phyloP scores from a whole-genome alignment of 1,140 invertebrate genomes.

The Andrena cerasifolii region DNA sequence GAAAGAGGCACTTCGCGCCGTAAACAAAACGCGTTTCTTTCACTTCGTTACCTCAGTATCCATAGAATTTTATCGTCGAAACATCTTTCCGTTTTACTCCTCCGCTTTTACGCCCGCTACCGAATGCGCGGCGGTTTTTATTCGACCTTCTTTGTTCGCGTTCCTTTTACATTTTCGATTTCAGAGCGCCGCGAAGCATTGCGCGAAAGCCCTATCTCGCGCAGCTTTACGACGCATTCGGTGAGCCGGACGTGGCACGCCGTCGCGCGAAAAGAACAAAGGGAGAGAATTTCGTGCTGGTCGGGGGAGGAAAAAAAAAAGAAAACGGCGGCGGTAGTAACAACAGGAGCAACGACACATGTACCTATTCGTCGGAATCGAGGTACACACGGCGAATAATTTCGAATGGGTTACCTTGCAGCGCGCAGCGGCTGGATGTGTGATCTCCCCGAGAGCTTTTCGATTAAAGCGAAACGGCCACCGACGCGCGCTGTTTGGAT shows the following conservation, averaged over 20 bases:
- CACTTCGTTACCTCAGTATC: slow-evolving; percentile 13
- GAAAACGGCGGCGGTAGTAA: not conserved
- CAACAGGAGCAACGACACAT: too few relatives aligned
- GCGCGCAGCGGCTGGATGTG: not conserved
- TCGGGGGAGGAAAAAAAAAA: not conserved
- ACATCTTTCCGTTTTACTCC: not conserved
- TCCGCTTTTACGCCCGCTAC: not conserved
- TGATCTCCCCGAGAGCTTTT: slow-evolving; percentile 1
- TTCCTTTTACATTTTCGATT: slow-evolving; percentile 23
- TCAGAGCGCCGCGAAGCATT: not conserved
- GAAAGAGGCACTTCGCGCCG: not conserved
- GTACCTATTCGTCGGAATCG: slow-evolving; percentile 21
- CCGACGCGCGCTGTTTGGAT: slow-evolving; percentile 20
- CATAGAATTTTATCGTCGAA: slow-evolving; percentile 7
- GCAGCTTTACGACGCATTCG: slow-evolving; percentile 16
- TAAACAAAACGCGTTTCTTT: slow-evolving; percentile 4
- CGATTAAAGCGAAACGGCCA: slow-evolving; percentile 25
- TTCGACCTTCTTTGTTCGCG: not conserved
- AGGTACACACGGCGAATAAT: slow-evolving; percentile 8
- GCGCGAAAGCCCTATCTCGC: slow-evolving; percentile 14
- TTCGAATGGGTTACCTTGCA: not conserved
- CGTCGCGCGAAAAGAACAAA: not conserved
- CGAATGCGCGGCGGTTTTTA: not conserved
- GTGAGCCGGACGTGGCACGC: not conserved
- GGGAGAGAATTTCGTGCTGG: not conserved